These are phyloP conservation scores for Astreopora myriophthalma DNA, from an alignment of 64 coral and sea anemone genomes.

Conservation along the genomic window DNA sequence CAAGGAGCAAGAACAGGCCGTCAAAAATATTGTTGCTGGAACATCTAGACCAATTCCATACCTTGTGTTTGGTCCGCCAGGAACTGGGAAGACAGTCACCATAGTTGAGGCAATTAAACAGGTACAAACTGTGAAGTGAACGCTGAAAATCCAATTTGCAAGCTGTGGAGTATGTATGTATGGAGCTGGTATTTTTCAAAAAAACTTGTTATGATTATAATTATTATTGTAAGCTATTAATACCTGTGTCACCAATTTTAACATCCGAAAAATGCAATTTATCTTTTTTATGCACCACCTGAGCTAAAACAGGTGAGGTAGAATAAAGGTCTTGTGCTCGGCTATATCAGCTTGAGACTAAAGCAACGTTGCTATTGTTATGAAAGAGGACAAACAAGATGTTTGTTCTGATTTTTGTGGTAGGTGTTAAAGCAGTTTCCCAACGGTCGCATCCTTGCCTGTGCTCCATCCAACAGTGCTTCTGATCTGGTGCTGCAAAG, in stretches of 20 bases:
- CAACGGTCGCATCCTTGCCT: slow-evolving; percentile 68
- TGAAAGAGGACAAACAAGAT: neutral
- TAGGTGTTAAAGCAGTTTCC: slow-evolving; percentile 68
- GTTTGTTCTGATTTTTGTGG: neutral
- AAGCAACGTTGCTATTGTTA: too few species aligned
- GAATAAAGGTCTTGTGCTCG: too few species aligned
- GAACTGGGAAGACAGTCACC: slow-evolving; percentile 94
- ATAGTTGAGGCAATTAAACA: slow-evolving; percentile 96
- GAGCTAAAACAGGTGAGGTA: too few species aligned
- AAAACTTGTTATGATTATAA: too few species aligned
- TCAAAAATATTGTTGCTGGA: slow-evolving; percentile 79
- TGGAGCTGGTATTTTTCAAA: too few species aligned
- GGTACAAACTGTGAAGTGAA: slow-evolving; percentile 20
- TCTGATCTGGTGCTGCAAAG: slow-evolving; percentile 87
- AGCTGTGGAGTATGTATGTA: too few species aligned
- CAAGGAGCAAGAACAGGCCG: slow-evolving; percentile 78
- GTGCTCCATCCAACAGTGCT: slow-evolving; percentile 96
- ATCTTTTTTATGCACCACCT: too few species aligned
- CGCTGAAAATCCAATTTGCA: neutral
- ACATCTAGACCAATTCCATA: slow-evolving; percentile 88
- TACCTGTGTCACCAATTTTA: too few species aligned
- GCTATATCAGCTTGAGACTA: too few species aligned
- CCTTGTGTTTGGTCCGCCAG: slow-evolving; percentile 94
- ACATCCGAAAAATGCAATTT: too few species aligned
- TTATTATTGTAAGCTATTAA: too few species aligned